phyloP scores from a whole-genome alignment of 2,888 invertebrate species.

The Autographa pulchrina region DNA sequence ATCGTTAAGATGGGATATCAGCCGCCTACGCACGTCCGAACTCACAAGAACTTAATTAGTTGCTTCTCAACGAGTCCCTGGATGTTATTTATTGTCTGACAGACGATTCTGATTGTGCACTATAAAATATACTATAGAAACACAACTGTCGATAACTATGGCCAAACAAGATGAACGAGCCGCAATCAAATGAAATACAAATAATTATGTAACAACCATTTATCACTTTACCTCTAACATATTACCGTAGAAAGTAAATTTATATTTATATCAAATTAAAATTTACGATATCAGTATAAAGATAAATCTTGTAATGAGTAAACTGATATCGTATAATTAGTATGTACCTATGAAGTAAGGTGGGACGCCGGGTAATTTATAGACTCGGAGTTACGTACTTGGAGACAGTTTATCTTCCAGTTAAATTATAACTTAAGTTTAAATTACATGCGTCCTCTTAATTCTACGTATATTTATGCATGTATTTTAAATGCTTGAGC shows the following conservation, averaged over 20 bases:
- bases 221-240: conserved; percentile 39
- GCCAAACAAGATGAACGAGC: conserved; percentile 72
- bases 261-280: conserved; percentile 47
- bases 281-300: conserved; percentile 44
- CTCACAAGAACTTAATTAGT: conserved; percentile 88
- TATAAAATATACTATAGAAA: conserved; percentile 69
- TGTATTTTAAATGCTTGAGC: conserved; percentile 11
- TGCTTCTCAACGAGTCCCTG: conserved; percentile 77
- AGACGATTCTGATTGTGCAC: conserved; percentile 79
- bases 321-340: conserved; percentile 62
- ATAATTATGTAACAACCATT: conserved; percentile 58
- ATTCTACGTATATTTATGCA: conserved; percentile 35
- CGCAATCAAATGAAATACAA: conserved; percentile 44
- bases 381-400: conserved; percentile 26
- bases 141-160: conserved; percentile 71
- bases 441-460: conserved; percentile 38
- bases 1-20: conserved; percentile 73
- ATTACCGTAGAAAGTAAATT: conserved; percentile 48
- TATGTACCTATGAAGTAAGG: conserved; percentile 42
- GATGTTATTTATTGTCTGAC: conserved; percentile 83
- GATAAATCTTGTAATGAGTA: conserved; percentile 60
- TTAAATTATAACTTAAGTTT: conserved; percentile 55
- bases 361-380: conserved; percentile 52
- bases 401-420: conserved; percentile 50
- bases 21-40: conserved; percentile 78